A percentile compares a stretch with the other conserved stretches of the same genome.
These are phyloP conservation scores for Cheumatopsyche charites DNA, from an alignment of 1,140 invertebrate species.

Conservation along the genomic window DNA sequence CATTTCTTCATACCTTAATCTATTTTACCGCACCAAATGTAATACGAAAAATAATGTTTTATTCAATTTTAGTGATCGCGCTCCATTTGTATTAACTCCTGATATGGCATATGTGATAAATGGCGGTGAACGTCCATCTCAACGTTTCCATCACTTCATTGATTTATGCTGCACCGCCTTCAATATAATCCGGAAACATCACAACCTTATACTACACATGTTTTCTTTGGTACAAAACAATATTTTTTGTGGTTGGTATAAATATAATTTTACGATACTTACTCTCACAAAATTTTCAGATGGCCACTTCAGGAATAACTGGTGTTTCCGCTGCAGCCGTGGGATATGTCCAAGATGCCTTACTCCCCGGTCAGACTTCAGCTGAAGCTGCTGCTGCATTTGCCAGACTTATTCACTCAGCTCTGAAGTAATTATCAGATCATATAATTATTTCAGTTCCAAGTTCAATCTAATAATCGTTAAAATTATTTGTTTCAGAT, in stretches of 20 bases:
- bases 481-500: constrained; percentile 40
- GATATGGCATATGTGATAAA: constrained; percentile 99
- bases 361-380: constrained; percentile 89
- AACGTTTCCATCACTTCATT: constrained; percentile 96
- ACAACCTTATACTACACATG: constrained; percentile 90
- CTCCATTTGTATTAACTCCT: constrained; percentile 95
- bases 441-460: no score
- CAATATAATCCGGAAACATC: constrained; percentile 94
- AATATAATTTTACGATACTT: constrained; percentile 29
- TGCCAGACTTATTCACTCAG: constrained; percentile 89
- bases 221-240: constrained; percentile 78
- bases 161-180: constrained; percentile 98
- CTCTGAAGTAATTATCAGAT: constrained; percentile 68
- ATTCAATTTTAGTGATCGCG: constrained; percentile 78
- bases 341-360: constrained; percentile 87
- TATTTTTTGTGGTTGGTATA: constrained; percentile 35
- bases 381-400: constrained; percentile 93
- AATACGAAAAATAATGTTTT: neutral
- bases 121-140: constrained; percentile 91
- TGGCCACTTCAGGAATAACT: constrained; percentile 93
- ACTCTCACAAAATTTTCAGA: constrained; percentile 63
- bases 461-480: neutral
- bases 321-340: constrained; percentile 92
- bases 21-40: no score
- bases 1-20: no score